Conservation (phyloP, 2,797 vertebrate species). For the Lithobates pipiens region DNA sequence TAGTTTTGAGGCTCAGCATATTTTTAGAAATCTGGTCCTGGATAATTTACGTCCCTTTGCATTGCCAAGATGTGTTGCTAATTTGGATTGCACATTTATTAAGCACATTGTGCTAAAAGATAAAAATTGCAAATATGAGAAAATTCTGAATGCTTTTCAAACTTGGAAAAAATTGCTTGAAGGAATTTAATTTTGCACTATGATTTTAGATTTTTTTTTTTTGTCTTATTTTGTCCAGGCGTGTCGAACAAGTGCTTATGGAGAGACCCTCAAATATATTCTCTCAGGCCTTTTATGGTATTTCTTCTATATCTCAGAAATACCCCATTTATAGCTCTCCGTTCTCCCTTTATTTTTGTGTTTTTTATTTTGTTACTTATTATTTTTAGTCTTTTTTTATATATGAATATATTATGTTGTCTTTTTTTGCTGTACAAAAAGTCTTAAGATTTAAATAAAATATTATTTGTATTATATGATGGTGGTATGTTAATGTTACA, state of each 20-base stretch:
- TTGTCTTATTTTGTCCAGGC: slow-evolving; percentile 72
- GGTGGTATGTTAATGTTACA: slow-evolving; percentile 98
- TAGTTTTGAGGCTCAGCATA: slow-evolving; percentile 19
- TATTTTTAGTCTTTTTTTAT: slow-evolving; percentile 78
- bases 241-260: slow-evolving; percentile 81
- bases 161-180: slow-evolving; percentile 71
- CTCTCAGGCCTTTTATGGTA: slow-evolving; percentile 87
- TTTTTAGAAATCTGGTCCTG: slow-evolving; percentile 20
- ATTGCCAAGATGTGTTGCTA: slow-evolving; percentile 40
- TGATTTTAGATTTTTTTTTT: slow-evolving; percentile 67
- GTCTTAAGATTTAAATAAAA: slow-evolving; percentile 90
- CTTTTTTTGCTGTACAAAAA: slow-evolving; percentile 97
- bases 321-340: slow-evolving; percentile 85
- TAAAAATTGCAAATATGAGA: slow-evolving; percentile 64
- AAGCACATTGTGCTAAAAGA: slow-evolving; percentile 29
- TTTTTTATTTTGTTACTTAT: slow-evolving; percentile 78
- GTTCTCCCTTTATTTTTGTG: slow-evolving; percentile 85
- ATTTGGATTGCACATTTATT: slow-evolving; percentile 53
- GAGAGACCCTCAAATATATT: slow-evolving; percentile 80
- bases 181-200: slow-evolving; percentile 83
- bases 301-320: slow-evolving; percentile 85
- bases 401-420: slow-evolving; percentile 86
- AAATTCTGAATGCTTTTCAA: slow-evolving; percentile 67
- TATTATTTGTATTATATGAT: slow-evolving; percentile 99
- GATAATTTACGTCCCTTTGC: neutral